A percentile compares a stretch with the other conserved stretches of the same genome.
Evolutionary conservation across 2,888 invertebrate genomes (phyloP).

Genomic region (Furcula furcula): DNA sequence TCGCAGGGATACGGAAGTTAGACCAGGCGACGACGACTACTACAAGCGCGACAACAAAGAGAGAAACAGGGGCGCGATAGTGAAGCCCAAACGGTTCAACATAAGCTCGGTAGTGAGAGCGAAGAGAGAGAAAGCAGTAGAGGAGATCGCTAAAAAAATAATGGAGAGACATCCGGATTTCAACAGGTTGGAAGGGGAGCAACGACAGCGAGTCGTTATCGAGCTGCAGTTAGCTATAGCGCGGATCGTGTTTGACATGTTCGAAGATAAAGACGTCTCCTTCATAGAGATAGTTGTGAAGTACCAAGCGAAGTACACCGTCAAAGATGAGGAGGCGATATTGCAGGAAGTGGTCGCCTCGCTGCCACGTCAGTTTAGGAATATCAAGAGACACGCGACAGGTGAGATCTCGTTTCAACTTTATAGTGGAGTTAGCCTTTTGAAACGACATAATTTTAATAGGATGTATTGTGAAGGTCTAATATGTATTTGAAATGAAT

Average conservation of each 20-base stretch:
- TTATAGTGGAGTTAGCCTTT: too few species aligned
- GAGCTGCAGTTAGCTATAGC: constrained; percentile 42
- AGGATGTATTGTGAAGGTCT: too few species aligned
- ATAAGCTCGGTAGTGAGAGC: constrained; percentile 19
- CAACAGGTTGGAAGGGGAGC: constrained; percentile 33
- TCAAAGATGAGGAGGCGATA: constrained; percentile 50
- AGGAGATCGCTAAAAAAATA: constrained; percentile 51
- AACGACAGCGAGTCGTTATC: constrained; percentile 39
- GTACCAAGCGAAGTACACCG: constrained; percentile 50
- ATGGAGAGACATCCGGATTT: constrained; percentile 39
- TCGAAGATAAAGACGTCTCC: constrained; percentile 54
- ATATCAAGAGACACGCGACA: constrained; percentile 46
- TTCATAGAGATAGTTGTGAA: constrained; percentile 63
- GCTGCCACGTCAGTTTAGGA: constrained; percentile 46
- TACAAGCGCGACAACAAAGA: constrained; percentile 3
- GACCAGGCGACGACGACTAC: too few species aligned
- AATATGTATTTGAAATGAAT: too few species aligned
- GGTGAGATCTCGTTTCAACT: constrained; percentile 47
- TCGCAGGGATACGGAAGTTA: too few species aligned
- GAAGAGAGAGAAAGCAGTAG: constrained; percentile 57
- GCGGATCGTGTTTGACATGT: constrained; percentile 51
- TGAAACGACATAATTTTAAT: too few species aligned
- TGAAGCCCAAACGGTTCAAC: constrained; percentile 1
- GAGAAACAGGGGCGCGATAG: constrained; percentile 5
- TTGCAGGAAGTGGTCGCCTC: constrained; percentile 49